Evolutionary conservation across 2,113 vertebrate genomes (phyloP), one percentile per base, ranked within the genome.

Genomic region (Ameiurus melas): DNA sequence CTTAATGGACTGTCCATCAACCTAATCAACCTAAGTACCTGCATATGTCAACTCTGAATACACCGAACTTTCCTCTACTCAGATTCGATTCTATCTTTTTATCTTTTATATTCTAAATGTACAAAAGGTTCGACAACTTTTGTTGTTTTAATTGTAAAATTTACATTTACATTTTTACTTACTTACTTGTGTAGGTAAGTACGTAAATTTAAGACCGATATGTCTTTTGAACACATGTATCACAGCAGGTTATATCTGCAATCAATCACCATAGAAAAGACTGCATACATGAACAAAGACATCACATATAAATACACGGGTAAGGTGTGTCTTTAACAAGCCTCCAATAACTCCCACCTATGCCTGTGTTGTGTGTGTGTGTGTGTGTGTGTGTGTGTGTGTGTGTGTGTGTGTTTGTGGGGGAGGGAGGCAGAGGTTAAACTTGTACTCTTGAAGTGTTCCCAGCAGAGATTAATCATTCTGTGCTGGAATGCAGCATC

Each of bases 391-490:
- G 64, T 64, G 57, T 86, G 55, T 88, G 70, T 85, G 83, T 58
- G 85, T 91, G 64, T 85, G 43, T 73, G 19, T 39, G 19, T 75
- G 36, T 75, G 8, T 78, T 10, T 77, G 85, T 75, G 70, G 91
- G 85, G 86, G 68, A 85, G 90, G 93, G 92, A 93, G 92, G 93
- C 94, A 93, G 94, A 94, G 95, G 95, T 96, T 95, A 95, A 96
- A 96, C 94, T 95, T 93, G 93, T 95, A 94, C 93, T 95, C 89
- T 94, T 94, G 93, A 90, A 95, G 95, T 95, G 95, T 95, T 95
- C 95, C 94, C 95, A 95, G 95, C 94, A 96, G 95, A 95, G 93
- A 96, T 96, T 95, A 96, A 96, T 96, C 95, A 95, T 94, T 91
- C 90, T 84, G 91, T 92, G 93, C 93, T 94, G 91, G 94, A 94